Percentiles rank a stretch among this genome's conserved stretches.
Evolutionary conservation across 2,888 invertebrate species (phyloP).

Genomic region (Stramonita haemastoma): DNA sequence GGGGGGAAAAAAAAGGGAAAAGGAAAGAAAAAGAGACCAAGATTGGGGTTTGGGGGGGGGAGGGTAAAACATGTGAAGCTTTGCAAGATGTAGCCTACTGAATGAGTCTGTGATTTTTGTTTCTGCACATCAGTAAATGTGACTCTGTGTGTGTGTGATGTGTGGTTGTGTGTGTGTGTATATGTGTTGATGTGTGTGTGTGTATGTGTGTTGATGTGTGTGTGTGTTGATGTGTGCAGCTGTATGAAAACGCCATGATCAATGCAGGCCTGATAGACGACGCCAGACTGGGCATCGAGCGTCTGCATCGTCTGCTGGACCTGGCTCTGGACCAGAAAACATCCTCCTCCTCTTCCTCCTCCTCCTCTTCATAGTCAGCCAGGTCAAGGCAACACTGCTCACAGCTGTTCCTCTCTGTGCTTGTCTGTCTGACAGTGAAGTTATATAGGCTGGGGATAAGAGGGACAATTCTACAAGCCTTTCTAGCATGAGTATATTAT

Average conservation of each 20-base stretch:
- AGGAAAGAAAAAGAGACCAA: background rate
- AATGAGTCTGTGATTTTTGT: background rate
- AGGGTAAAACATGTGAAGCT: too few species aligned
- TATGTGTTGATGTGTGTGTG: background rate
- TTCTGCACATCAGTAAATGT: background rate
- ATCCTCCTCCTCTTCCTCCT: background rate
- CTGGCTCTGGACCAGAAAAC: slow-evolving; percentile 71
- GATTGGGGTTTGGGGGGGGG: background rate
- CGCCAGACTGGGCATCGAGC: slow-evolving; percentile 88
- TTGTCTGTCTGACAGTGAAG: too few species aligned
- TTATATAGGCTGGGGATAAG: too few species aligned
- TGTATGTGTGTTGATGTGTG: background rate
- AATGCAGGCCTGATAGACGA: slow-evolving; percentile 95
- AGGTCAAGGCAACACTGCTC: too few species aligned
- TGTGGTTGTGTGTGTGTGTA: background rate
- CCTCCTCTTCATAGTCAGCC: too few species aligned
- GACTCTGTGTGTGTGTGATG: background rate
- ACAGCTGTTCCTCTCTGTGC: too few species aligned
- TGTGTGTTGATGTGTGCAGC: slow-evolving; percentile 78
- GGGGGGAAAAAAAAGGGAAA: background rate
- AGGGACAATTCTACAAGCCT: too few species aligned
- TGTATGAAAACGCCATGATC: slow-evolving; percentile 96
- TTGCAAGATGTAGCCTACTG: background rate
- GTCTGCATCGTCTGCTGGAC: slow-evolving; percentile 91
- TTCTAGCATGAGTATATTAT: too few species aligned